These are phyloP conservation scores for Lymantria dispar DNA, from an alignment of 2,888 invertebrate species.

Conservation along the genomic window DNA sequence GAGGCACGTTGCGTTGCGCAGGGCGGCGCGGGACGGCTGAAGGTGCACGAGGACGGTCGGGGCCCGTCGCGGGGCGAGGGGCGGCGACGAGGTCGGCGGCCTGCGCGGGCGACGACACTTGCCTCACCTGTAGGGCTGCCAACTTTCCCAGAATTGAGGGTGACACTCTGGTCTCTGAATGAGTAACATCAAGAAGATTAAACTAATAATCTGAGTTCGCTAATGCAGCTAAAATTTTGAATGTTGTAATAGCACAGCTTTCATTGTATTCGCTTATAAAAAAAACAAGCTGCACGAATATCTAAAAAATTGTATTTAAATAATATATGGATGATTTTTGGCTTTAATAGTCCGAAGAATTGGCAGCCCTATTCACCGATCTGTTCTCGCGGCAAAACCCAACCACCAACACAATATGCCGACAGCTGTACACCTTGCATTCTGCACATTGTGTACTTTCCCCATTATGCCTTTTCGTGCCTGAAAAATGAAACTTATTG, in stretches of 20 bases:
- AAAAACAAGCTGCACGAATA: no score
- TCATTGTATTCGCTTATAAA: no score
- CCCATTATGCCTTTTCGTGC: not conserved
- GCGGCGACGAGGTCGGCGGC: slow-evolving; percentile 26
- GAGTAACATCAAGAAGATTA: no score
- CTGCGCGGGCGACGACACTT: slow-evolving; percentile 30
- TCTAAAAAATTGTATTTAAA: no score
- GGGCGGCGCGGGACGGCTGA: slow-evolving; percentile 19
- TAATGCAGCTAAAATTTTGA: no score
- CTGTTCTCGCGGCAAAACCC: not conserved
- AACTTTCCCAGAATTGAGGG: not conserved
- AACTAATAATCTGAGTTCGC: no score
- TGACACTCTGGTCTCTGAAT: no score
- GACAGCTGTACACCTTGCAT: not conserved
- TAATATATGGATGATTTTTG: no score
- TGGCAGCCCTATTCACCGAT: not conserved
- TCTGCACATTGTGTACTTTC: not conserved
- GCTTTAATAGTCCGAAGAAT: not conserved
- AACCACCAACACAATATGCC: not conserved
- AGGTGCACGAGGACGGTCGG: slow-evolving; percentile 20
- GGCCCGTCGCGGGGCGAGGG: slow-evolving; percentile 7
- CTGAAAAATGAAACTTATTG: not conserved
- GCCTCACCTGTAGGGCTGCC: slow-evolving; percentile 15
- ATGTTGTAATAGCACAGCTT: no score
- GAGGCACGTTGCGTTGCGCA: slow-evolving; percentile 2